These are phyloP conservation scores for Esox niger DNA, from an alignment of 2,113 vertebrate species.

Conservation along the genomic window DNA sequence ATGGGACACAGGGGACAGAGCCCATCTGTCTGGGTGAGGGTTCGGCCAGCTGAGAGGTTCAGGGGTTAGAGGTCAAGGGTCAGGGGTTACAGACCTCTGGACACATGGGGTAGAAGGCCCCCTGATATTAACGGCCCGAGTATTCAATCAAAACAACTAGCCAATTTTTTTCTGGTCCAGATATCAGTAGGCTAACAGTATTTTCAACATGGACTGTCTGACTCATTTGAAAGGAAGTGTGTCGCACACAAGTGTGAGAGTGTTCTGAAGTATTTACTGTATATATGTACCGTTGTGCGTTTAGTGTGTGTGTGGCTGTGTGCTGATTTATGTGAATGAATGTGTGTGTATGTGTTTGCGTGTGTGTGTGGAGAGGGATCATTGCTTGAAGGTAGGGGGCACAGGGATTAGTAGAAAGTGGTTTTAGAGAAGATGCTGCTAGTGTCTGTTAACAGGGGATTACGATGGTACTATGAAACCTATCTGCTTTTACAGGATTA, in stretches of 20 bases:
- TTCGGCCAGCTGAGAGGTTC: slow-evolving; percentile 68
- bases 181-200: too few relatives aligned
- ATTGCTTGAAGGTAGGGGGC: background rate
- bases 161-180: background rate
- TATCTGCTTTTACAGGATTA: slow-evolving; percentile 71
- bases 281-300: background rate
- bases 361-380: background rate
- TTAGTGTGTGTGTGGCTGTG: background rate
- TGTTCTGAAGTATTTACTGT: background rate
- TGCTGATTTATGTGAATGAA: too few relatives aligned
- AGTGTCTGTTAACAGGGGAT: slow-evolving; percentile 68
- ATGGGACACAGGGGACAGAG: slow-evolving; percentile 42
- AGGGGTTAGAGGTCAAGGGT: slow-evolving; percentile 53
- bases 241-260: too few relatives aligned
- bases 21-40: slow-evolving; percentile 72
- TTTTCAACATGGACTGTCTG: too few relatives aligned
- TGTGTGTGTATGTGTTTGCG: background rate
- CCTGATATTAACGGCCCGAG: background rate
- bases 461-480: slow-evolving; percentile 61
- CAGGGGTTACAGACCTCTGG: slow-evolving; percentile 46
- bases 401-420: slow-evolving; percentile 58
- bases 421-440: slow-evolving; percentile 50
- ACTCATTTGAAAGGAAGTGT: too few relatives aligned
- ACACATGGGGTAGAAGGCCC: slow-evolving; percentile 50
- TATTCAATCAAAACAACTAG: background rate